Conservation (phyloP, 1,140 invertebrate genomes). For the Aphidius gifuensis region DNA sequence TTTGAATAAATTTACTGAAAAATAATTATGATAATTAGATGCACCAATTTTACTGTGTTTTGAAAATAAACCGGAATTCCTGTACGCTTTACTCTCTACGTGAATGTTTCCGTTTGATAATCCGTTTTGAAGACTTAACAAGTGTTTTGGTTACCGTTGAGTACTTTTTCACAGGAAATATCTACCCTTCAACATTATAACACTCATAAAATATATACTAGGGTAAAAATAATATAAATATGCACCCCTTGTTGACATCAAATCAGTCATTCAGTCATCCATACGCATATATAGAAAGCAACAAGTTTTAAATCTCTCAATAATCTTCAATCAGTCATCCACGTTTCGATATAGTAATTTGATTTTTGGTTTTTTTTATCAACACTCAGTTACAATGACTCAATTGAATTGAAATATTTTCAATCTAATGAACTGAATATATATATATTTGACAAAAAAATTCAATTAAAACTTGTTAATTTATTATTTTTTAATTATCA, state of each 20-base stretch:
- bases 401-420: too few species aligned
- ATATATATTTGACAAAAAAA: too few species aligned
- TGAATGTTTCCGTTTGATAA: constrained; percentile 39
- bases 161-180: constrained; percentile 40
- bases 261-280: constrained; percentile 39
- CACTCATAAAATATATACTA: constrained; percentile 27
- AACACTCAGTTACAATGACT: neutral
- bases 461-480: too few species aligned
- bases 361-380: neutral
- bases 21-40: constrained; percentile 15
- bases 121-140: constrained; percentile 35
- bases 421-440: too few species aligned
- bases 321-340: constrained; percentile 17
- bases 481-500: too few species aligned
- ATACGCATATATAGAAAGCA: constrained; percentile 27
- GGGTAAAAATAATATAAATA: constrained; percentile 36
- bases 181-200: constrained; percentile 30
- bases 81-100: constrained; percentile 27
- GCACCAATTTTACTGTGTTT: constrained; percentile 19
- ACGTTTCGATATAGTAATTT: too few species aligned
- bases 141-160: constrained; percentile 40
- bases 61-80: constrained; percentile 20
- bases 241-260: constrained; percentile 43
- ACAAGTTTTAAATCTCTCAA: constrained; percentile 39
- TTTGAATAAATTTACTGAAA: neutral